Conservation (phyloP, 2,888 invertebrate species). For the Tetragonula carbonaria region DNA sequence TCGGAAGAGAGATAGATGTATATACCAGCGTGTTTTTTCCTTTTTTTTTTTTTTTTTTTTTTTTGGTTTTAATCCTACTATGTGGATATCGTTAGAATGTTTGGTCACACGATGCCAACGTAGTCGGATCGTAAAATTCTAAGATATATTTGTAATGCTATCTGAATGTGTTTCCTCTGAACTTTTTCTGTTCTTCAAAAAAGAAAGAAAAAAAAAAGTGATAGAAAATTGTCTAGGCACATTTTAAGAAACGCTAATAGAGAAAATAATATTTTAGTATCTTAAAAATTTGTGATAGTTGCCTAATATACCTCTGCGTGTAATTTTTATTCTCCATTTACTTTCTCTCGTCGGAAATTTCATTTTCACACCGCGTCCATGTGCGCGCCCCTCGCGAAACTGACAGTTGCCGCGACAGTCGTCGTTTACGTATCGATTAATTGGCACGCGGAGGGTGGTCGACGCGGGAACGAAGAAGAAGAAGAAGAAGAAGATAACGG, state of each 20-base stretch:
- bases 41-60: background rate
- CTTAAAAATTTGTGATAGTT: too few relatives aligned
- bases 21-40: background rate
- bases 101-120: background rate
- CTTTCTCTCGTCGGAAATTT: background rate
- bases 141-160: background rate
- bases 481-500: constrained; percentile 1
- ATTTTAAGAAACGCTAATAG: too few relatives aligned
- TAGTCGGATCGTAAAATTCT: background rate
- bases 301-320: too few relatives aligned
- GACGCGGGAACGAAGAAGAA: constrained; percentile 3
- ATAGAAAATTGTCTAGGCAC: too few relatives aligned
- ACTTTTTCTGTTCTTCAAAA: too few relatives aligned
- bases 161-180: too few relatives aligned
- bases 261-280: too few relatives aligned
- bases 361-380: too few relatives aligned
- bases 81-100: background rate
- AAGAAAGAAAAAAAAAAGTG: too few relatives aligned
- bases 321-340: too few relatives aligned
- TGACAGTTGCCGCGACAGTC: background rate
- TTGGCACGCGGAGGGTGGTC: constrained; percentile 15
- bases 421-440: constrained; percentile 25
- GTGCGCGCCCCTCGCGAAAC: background rate
- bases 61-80: background rate
- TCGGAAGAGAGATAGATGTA: background rate